Conservation (phyloP, 2,113 vertebrate genomes). For the Phocoena sinus region DNA sequence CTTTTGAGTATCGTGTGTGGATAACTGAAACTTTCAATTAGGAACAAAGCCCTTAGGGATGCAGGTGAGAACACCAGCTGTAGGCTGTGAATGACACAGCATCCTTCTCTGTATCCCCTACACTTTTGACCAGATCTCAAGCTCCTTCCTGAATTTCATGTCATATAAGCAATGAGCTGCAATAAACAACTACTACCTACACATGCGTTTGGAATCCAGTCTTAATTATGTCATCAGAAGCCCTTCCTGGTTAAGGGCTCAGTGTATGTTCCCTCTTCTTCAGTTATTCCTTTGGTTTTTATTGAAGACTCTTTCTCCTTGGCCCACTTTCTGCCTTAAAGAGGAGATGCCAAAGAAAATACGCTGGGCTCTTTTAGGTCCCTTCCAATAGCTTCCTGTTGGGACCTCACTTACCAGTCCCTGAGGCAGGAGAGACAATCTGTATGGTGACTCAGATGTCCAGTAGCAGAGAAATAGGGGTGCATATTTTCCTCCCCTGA, state of each 20-base stretch:
- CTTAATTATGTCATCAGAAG: not conserved
- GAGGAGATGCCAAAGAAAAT: slow-evolving; percentile 17
- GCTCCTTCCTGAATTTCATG: not conserved
- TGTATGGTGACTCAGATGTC: not conserved
- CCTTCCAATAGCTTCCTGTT: not conserved
- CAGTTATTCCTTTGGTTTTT: not conserved
- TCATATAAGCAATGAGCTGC: not conserved
- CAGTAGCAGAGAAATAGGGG: not conserved
- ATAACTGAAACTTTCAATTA: not conserved
- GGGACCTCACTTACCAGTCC: not conserved
- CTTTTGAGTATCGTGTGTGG: not conserved
- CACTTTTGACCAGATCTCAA: not conserved
- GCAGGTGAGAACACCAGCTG: not conserved
- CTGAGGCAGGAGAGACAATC: not conserved
- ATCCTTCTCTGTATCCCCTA: no score
- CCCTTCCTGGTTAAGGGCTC: not conserved
- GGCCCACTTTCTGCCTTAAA: slow-evolving; percentile 17
- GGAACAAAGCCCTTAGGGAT: not conserved
- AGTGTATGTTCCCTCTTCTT: not conserved
- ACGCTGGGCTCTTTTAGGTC: slow-evolving; percentile 47
- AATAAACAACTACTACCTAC: not conserved
- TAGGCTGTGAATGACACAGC: not conserved
- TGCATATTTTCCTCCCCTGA: not conserved
- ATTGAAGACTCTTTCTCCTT: not conserved
- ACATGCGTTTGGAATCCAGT: not conserved